Percentiles rank a stretch among this genome's conserved stretches.
phyloP scores from a whole-genome alignment of 2,797 vertebrate genomes.

The Hemibagrus guttatus region DNA sequence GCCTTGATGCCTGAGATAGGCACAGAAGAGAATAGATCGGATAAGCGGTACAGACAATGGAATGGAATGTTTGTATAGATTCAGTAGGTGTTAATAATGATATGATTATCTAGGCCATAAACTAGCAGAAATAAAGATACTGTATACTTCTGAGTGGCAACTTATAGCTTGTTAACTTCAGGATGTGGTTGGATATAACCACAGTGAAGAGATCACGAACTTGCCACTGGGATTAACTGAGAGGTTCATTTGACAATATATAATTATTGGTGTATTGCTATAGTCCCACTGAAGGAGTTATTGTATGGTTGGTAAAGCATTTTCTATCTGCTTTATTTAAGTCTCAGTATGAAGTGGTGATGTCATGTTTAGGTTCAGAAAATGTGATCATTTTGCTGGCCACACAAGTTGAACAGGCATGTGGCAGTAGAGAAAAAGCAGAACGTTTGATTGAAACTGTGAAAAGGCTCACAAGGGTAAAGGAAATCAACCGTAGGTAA shows the following conservation, averaged over 20 bases:
- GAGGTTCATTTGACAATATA: conserved; percentile 42
- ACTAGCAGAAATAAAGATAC: conserved; percentile 3
- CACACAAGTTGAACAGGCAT: conserved; percentile 29
- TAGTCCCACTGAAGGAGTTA: conserved; percentile 20
- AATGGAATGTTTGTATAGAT: background rate
- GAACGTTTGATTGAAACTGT: conserved; percentile 12
- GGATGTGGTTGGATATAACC: conserved; percentile 36
- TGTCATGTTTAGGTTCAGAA: conserved; percentile 39
- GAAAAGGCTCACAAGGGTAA: conserved; percentile 8
- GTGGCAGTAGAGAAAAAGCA: conserved; percentile 22
- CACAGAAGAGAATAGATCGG: too few relatives aligned
- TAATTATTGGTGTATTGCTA: conserved; percentile 28
- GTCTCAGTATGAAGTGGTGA: conserved; percentile 29
- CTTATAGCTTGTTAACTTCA: conserved; percentile 14
- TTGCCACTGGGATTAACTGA: conserved; percentile 42
- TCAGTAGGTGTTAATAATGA: background rate
- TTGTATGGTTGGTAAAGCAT: conserved; percentile 26
- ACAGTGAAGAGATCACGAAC: conserved; percentile 29
- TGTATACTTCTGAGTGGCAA: background rate
- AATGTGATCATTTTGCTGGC: conserved; percentile 19
- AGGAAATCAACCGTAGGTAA: conserved; percentile 7
- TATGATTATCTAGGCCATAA: conserved; percentile 3
- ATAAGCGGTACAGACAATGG: too few relatives aligned
- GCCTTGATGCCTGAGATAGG: too few relatives aligned
- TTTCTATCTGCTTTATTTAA: conserved; percentile 25